Evolutionary conservation across 2,113 vertebrate species (phyloP).

Genomic region (Lophochroa leadbeateri): DNA sequence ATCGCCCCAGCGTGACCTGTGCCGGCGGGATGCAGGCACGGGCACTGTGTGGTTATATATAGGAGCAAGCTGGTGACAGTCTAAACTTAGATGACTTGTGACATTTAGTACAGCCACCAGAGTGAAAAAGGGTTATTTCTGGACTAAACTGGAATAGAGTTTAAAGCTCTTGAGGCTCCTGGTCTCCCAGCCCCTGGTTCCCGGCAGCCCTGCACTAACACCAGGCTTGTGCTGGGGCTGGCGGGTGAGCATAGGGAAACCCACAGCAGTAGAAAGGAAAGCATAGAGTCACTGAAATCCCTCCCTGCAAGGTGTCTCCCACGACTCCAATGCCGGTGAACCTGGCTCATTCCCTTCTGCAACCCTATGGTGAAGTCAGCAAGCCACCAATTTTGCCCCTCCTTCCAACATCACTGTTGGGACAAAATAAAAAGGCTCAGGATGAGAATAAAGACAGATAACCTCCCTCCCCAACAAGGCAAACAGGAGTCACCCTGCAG

Average conservation of each 20-base stretch:
- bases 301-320: not conserved
- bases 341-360: not conserved
- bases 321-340: not conserved
- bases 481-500: not conserved
- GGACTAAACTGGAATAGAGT: not conserved
- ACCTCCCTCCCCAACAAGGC: not conserved
- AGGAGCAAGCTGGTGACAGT: conserved; percentile 68
- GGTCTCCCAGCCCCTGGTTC: not conserved
- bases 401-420: not conserved
- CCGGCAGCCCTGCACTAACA: not conserved
- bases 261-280: not conserved
- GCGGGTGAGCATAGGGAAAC: not conserved
- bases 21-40: conserved; percentile 41
- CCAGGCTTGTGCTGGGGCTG: not conserved
- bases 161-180: not conserved
- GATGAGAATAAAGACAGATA: not conserved
- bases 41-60: conserved; percentile 60
- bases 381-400: not conserved
- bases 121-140: conserved; percentile 54
- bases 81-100: conserved; percentile 80
- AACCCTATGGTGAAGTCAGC: not conserved
- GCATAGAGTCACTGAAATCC: not conserved
- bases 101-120: conserved; percentile 67
- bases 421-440: not conserved
- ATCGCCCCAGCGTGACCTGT: not conserved